Percentiles rank a stretch among this genome's conserved stretches.
Conservation (phyloP, 2,888 invertebrate species). For the Coleophora deauratella region DNA sequence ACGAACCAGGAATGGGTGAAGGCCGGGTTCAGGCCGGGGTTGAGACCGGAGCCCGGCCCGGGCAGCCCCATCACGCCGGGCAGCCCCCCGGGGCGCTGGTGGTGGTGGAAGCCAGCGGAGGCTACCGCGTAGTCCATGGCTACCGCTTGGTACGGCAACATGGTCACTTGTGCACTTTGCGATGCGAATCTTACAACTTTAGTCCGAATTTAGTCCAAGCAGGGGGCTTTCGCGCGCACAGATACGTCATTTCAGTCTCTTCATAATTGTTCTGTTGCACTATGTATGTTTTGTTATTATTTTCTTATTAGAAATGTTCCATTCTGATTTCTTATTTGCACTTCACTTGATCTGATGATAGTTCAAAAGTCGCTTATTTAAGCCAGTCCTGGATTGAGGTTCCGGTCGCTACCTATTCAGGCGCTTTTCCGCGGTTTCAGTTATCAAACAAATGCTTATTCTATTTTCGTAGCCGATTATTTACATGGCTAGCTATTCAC, state of each 20-base stretch:
- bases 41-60: slow-evolving; percentile 63
- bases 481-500: slow-evolving; percentile 64
- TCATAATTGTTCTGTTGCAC: too few relatives aligned
- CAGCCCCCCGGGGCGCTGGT: slow-evolving; percentile 68
- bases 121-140: slow-evolving; percentile 88
- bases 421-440: slow-evolving; percentile 40
- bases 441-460: slow-evolving; percentile 57
- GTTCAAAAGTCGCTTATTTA: too few relatives aligned
- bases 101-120: slow-evolving; percentile 67
- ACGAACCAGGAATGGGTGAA: slow-evolving; percentile 97
- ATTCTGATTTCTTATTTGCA: too few relatives aligned
- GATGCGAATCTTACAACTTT: slow-evolving; percentile 12
- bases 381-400: too few relatives aligned
- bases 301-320: too few relatives aligned
- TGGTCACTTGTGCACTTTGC: slow-evolving; percentile 48
- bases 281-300: too few relatives aligned
- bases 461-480: slow-evolving; percentile 63
- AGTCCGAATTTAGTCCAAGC: slow-evolving; percentile 30
- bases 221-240: slow-evolving; percentile 33
- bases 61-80: slow-evolving; percentile 75
- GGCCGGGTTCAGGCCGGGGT: slow-evolving; percentile 77
- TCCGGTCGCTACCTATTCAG: slow-evolving; percentile 16
- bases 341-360: too few relatives aligned
- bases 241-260: slow-evolving; percentile 35
- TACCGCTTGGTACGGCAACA: slow-evolving; percentile 92